Evolutionary conservation across 2,113 vertebrate genomes (phyloP).

Genomic region (Peucedramus taeniatus): DNA sequence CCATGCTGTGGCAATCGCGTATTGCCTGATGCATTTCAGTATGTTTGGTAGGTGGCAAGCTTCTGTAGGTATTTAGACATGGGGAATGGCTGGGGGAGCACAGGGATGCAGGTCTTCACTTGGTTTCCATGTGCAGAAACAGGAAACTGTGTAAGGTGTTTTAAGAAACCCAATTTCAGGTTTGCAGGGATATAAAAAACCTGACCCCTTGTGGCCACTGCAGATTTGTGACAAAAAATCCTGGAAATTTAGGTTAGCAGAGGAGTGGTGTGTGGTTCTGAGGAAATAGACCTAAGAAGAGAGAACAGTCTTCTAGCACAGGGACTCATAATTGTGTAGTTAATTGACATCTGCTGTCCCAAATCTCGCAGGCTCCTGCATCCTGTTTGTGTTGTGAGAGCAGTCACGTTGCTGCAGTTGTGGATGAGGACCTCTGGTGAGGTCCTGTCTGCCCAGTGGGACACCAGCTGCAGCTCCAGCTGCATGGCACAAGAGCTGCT

Average conservation of each 20-base stretch:
- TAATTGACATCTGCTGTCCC: neutral
- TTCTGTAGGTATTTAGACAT: neutral
- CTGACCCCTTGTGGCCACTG: neutral
- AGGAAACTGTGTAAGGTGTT: neutral
- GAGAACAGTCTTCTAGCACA: neutral
- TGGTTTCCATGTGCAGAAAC: neutral
- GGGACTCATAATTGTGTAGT: neutral
- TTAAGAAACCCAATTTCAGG: neutral
- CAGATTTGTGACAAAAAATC: neutral
- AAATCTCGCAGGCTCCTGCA: accelerated
- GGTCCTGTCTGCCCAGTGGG: neutral
- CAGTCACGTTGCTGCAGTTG: accelerated
- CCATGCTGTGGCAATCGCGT: accelerated
- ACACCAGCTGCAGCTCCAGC: neutral
- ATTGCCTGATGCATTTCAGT: neutral
- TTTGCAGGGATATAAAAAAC: neutral
- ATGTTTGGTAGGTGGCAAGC: neutral
- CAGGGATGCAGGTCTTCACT: neutral
- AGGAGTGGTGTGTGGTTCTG: neutral
- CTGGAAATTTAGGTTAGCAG: accelerated
- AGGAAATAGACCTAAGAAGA: neutral
- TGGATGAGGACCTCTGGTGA: neutral
- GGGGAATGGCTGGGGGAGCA: accelerated
- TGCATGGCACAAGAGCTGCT: neutral
- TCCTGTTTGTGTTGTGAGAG: accelerated